Conservation (phyloP, 2,797 vertebrate species). For the Chaunax sp. region DNA sequence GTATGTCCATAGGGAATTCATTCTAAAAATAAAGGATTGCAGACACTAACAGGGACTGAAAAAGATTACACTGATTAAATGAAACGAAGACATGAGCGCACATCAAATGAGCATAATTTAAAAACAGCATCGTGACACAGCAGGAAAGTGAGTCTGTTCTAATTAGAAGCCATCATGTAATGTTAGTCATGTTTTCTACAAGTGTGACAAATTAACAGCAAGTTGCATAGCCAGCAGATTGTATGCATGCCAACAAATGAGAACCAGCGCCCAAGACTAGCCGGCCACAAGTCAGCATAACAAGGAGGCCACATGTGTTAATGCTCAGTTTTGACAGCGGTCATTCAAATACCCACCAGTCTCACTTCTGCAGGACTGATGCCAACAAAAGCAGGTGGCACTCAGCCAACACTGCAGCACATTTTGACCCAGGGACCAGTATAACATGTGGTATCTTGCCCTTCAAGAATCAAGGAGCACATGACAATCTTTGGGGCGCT, state of each 20-base stretch:
- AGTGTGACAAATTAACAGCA: conserved; percentile 65
- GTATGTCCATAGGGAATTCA: conserved; percentile 14
- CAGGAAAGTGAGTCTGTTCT: conserved; percentile 10
- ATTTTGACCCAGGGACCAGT: conserved; percentile 16
- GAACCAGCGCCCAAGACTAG: conserved; percentile 35
- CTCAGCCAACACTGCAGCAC: conserved; percentile 28
- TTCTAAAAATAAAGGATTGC: conserved; percentile 4
- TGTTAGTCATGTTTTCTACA: conserved; percentile 46
- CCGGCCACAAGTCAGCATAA: conserved; percentile 37
- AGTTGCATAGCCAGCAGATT: conserved; percentile 27
- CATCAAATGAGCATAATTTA: conserved; percentile 25
- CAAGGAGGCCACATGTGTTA: conserved; percentile 54
- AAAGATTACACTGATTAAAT: conserved; percentile 11
- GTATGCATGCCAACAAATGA: conserved; percentile 38
- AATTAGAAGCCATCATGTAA: conserved; percentile 42
- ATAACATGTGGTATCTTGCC: conserved; percentile 45
- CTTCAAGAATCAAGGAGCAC: conserved; percentile 41
- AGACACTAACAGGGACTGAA: conserved; percentile 16
- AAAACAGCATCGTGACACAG: conserved; percentile 19
- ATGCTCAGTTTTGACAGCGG: conserved; percentile 49
- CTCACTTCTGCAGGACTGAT: conserved; percentile 39
- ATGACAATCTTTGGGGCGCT: conserved; percentile 12
- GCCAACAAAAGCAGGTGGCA: conserved; percentile 49
- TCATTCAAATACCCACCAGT: conserved; percentile 37
- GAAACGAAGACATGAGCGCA: conserved; percentile 15